Conservation (phyloP, 2,113 vertebrate genomes). For the Poecilia latipinna region DNA sequence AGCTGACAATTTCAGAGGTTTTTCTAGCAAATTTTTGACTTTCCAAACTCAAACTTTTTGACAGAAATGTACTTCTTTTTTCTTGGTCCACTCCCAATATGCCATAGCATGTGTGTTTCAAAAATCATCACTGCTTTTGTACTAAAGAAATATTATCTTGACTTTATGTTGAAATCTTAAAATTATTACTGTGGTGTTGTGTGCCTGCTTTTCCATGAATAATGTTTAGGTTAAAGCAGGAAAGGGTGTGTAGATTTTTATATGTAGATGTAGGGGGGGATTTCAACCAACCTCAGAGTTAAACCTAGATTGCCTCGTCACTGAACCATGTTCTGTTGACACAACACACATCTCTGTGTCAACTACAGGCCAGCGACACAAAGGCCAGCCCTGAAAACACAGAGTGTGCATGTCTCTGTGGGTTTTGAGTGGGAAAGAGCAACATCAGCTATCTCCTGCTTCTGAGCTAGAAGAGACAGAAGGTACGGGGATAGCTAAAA, state of each 20-base stretch:
- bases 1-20: too few species aligned
- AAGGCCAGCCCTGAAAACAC: slow-evolving; percentile 14
- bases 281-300: neutral
- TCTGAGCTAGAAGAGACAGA: slow-evolving; percentile 40
- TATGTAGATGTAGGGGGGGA: neutral
- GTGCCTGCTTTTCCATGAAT: neutral
- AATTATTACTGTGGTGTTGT: neutral
- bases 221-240: neutral
- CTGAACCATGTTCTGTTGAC: slow-evolving; percentile 62
- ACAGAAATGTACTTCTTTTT: too few species aligned
- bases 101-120: too few species aligned
- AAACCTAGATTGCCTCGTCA: slow-evolving; percentile 2
- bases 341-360: slow-evolving; percentile 54
- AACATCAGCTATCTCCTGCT: slow-evolving; percentile 36
- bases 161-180: neutral
- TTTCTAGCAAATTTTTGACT: too few species aligned
- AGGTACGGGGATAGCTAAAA: slow-evolving; percentile 53
- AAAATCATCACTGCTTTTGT: too few species aligned
- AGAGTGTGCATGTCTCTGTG: neutral
- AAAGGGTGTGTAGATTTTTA: neutral
- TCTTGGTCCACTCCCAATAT: too few species aligned
- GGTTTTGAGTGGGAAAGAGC: neutral
- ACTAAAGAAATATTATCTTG: neutral
- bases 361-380: slow-evolving; percentile 44
- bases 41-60: too few species aligned